phyloP scores from a whole-genome alignment of 2,888 invertebrate genomes.

The Emesis furor region DNA sequence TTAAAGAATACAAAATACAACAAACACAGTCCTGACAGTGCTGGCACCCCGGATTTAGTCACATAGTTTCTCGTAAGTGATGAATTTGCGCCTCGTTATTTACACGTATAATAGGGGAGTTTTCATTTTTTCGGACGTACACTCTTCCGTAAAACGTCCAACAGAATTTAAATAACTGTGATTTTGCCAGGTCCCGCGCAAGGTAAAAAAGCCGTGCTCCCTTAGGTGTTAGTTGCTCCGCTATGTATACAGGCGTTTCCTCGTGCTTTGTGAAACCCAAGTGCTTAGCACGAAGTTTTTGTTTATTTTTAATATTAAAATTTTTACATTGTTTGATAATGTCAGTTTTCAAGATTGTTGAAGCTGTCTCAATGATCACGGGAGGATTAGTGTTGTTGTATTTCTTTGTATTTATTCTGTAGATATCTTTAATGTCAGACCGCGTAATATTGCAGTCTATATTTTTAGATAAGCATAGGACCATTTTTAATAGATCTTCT shows the following conservation, averaged over 20 bases:
- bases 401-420: constrained; percentile 43
- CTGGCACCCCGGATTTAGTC: not conserved
- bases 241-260: constrained; percentile 26
- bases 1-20: not conserved
- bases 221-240: constrained; percentile 24
- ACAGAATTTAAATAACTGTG: constrained; percentile 56
- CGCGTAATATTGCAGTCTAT: constrained; percentile 43
- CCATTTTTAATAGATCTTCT: constrained; percentile 56
- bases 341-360: constrained; percentile 39
- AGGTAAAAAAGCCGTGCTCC: constrained; percentile 17
- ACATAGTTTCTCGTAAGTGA: not conserved
- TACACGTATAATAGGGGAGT: not conserved
- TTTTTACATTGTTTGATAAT: constrained; percentile 40
- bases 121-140: not conserved
- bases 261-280: constrained; percentile 28
- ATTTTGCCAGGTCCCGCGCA: constrained; percentile 48
- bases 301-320: constrained; percentile 42
- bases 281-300: constrained; percentile 46
- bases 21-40: not conserved
- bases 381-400: constrained; percentile 23
- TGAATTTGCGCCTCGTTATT: not conserved
- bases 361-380: constrained; percentile 40
- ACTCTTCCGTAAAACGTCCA: constrained; percentile 61
- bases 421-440: constrained; percentile 59
- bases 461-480: constrained; percentile 31